Base-by-base conservation (phyloP, 1,140 invertebrate species). In the Drosophila athabasca region DNA sequence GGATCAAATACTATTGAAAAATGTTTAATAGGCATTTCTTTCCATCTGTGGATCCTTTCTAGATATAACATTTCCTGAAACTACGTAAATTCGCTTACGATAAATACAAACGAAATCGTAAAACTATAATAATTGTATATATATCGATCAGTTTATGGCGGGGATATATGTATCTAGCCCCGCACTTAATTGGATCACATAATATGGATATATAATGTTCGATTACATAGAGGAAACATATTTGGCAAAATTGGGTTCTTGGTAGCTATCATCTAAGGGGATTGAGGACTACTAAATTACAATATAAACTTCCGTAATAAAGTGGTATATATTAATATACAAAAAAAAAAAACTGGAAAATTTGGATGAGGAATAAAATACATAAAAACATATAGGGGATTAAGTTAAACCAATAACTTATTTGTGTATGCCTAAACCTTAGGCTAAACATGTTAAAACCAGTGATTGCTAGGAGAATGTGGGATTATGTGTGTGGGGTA, bases 211-310 rank as follows among this genome's bases (percentile, higher is more conserved):
- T 59, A 66, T 59, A 50, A 68, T 66, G 62, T 11, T 50, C 43
- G 39, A 45, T 67, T 68, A 81, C 72, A 69, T 71, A 76, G 53
- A 78, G 59, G 52, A 87, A 87, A 85, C 82, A 85, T 85, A 87
- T 85, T 85, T 85, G 82, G 82, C 82, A 85, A 85, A 83, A 71
- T 85, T 87, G 82, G 82, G 85, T 81, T 48, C 54, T 68, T 78
- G 73, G 41, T 80, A 51, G 26, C 60, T 81, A 75, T 43, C 4
- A 48, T 61, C 82, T 87, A 83, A 29, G 66, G 54, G 17, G 31
- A 26, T 26, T 5, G 24, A 26, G 15, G 24, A 60, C 58, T 41
- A 60, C 43, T 26, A 68, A 60, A 29, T 39, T 66, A 68, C 61
- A 22, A 49, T 45, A 35, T 68, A 68, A 68, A 35, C 22, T 53